Evolutionary conservation across 2,797 vertebrate genomes (phyloP), one percentile per base, ranked within the genome.

Genomic region (Cygnus olor): DNA sequence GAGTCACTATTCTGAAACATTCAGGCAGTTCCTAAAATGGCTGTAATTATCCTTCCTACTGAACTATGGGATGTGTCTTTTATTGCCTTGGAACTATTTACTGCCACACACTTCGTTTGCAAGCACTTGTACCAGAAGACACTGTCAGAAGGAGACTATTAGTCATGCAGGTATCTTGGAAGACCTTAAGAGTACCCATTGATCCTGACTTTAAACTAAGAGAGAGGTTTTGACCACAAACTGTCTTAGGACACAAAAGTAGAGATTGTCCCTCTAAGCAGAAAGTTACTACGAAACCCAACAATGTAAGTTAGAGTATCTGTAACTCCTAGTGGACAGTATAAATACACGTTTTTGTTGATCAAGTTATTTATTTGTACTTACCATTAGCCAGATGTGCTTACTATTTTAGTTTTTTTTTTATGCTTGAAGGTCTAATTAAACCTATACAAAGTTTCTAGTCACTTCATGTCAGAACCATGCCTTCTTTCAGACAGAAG

Each of bases 11-110:
- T 44, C 53, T 66, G 63, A 86, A 85, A 84, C 17, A 2, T 79
- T 85, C 76, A 76, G 32, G n/a, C 32, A 83, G 61, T 92, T 93
- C 88, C 90, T 86, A 91, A 96, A 96, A 93, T 49, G 77, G 27
- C n/a, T 81, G 51, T 44, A 93, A 93, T 93, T 96, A 85, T 88
- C 54, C 44, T 84, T 83, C 82, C 80, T 63, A 64, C 21, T 65
- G 70, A 88, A 66, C 27, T 76, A 72, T 3, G 2, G 61, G 63
- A 85, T 56, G 57, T 0, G 1, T 4, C 27, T 83, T 79, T 91
- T 76, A 80, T 72, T 89, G 70, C 24, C n/a, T 88, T 83, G 90
- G 82, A 85, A 81, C 34, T 5, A 1, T 80, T 95, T 83, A 76
- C 44, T 91, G 87, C 20, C 32, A 22, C 5, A 5, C 12, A 19